phyloP scores from a whole-genome alignment of 2,797 vertebrate genomes.

The Pseudomugil gertrudae region DNA sequence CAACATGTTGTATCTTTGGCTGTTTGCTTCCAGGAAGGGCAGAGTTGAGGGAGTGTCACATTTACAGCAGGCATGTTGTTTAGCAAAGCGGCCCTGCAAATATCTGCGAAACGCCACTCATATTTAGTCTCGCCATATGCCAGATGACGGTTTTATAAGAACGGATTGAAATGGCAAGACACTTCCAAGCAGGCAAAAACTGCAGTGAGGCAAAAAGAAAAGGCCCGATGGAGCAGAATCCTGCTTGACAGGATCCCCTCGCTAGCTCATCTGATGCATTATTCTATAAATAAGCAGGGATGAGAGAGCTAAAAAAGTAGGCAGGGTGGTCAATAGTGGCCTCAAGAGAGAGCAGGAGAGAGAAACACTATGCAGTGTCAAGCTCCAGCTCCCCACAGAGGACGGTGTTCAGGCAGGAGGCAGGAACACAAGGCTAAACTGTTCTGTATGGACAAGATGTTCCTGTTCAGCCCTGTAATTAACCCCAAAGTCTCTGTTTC shows the following conservation, averaged over 20 bases:
- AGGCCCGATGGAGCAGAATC: slow-evolving; percentile 62
- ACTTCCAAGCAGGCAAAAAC: slow-evolving; percentile 38
- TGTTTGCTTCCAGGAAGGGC: slow-evolving; percentile 66
- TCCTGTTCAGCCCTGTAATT: slow-evolving; percentile 40
- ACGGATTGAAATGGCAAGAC: slow-evolving; percentile 8
- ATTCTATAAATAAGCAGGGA: slow-evolving; percentile 80
- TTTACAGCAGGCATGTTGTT: slow-evolving; percentile 60
- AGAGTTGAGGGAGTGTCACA: slow-evolving; percentile 64
- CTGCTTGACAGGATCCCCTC: slow-evolving; percentile 57
- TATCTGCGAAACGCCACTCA: slow-evolving; percentile 35
- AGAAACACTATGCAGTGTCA: slow-evolving; percentile 32
- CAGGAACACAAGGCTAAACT: slow-evolving; percentile 38
- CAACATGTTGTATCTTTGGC: slow-evolving; percentile 63
- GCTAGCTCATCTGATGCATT: slow-evolving; percentile 68
- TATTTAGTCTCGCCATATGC: slow-evolving; percentile 25
- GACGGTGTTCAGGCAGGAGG: slow-evolving; percentile 41
- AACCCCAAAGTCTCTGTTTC: slow-evolving; percentile 20
- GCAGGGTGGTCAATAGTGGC: slow-evolving; percentile 73
- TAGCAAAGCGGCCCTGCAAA: slow-evolving; percentile 23
- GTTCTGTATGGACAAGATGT: slow-evolving; percentile 52
- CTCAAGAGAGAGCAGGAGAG: slow-evolving; percentile 28
- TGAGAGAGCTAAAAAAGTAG: slow-evolving; percentile 74
- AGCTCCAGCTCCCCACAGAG: slow-evolving; percentile 55
- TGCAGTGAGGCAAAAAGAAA: slow-evolving; percentile 35
- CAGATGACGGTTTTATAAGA: slow-evolving; percentile 12